phyloP scores from a whole-genome alignment of 1,140 invertebrate genomes.

The Trialeurodes vaporariorum region DNA sequence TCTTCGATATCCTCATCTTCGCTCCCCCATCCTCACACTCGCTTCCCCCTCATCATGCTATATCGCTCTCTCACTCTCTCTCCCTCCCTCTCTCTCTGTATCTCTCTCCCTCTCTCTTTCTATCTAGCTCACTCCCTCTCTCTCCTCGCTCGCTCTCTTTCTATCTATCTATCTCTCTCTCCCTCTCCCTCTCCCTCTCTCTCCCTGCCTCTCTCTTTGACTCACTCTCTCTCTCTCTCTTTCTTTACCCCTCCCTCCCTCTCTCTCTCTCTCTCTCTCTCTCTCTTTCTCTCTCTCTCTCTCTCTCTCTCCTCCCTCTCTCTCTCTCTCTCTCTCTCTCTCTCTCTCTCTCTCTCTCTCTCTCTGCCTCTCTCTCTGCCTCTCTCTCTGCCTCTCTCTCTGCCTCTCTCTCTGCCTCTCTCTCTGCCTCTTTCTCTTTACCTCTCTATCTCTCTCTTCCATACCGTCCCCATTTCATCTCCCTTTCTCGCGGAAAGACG shows the following conservation, averaged over 20 bases:
- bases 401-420: conserved; percentile 4
- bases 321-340: not conserved
- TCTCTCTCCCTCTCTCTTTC: too few species aligned
- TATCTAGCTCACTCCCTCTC: too few species aligned
- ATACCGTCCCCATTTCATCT: too few species aligned
- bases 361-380: conserved; percentile 6
- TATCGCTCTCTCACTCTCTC: not conserved
- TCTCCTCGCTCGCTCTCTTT: too few species aligned
- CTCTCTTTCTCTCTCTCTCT: not conserved
- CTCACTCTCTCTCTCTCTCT: too few species aligned
- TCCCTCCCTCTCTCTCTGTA: too few species aligned
- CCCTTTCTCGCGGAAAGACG: too few species aligned
- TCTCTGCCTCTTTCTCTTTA: not conserved
- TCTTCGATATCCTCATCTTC: not conserved
- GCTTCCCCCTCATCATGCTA: not conserved
- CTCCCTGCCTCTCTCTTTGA: too few species aligned
- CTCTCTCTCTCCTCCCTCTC: not conserved
- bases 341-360: conserved; percentile 5
- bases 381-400: conserved; percentile 10
- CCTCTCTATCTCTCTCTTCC: too few species aligned
- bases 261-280: not conserved
- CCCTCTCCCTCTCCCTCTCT: too few species aligned
- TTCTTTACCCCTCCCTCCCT: too few species aligned
- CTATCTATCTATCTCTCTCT: too few species aligned
- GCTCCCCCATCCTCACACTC: not conserved